Evolutionary conservation across 2,797 vertebrate species (phyloP), one percentile per base, ranked within the genome.

Genomic region (Cheirogaleus major): DNA sequence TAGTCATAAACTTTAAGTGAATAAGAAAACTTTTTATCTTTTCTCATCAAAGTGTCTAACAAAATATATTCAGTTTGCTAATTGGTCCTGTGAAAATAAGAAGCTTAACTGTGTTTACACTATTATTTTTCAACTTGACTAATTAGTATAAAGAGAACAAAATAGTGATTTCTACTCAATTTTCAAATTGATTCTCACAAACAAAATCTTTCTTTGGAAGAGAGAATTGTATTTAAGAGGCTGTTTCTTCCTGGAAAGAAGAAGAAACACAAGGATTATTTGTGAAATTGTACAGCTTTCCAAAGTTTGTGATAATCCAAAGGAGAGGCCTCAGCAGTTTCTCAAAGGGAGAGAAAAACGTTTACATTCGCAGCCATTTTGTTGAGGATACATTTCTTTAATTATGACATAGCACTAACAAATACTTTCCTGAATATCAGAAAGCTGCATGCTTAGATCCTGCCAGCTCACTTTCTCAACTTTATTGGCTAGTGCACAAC

Each of bases 381-480:
- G 55, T 88, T 50, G n/a, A 76, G 20, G 5, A 70, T 45, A 12
- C 8, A 48, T 88, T 89, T 76, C 27, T 80, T 65, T 63, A 84
- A 88, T 90, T n/a, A 82, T 43, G 41, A 59, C 27, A 41, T 10
- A 13, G 25, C 9, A 48, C 11, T 79, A 91, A 81, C 12, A 86
- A 90, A 75, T 83, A 65, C 9, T 95, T 67, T 69, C 94, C 61
- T 79, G 25, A 38, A n/a, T 52, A 94, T 41, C 73, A 79, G n/a
- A 63, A 76, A 87, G 22, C 50, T 90, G 0, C 4, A 69, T 52
- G 65, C 5, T 89, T 59, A 86, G n/a, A 81, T 18, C 27, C 79
- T 72, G 73, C 72, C 91, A 89, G 48, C n/a, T 85, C 72, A 80
- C 50, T 89, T 89, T 57, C 73, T 94, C 32, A 35, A 57, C 48